Conservation (phyloP, 2,113 vertebrate species). For the Carollia perspicillata region DNA sequence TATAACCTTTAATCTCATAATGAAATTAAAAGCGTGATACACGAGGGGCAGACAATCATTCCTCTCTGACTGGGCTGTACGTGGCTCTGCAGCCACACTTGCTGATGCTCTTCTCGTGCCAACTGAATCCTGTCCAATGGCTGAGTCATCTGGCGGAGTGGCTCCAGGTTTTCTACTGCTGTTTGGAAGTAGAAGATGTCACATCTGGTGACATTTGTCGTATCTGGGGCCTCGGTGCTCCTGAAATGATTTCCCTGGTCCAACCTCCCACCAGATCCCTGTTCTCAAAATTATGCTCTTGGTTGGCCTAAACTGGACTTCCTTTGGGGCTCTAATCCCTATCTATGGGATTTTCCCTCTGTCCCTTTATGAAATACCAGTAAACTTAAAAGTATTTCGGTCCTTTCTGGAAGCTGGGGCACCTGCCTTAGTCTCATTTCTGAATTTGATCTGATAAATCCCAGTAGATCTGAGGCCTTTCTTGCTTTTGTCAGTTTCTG, state of each 20-base stretch:
- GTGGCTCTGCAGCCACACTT: not conserved
- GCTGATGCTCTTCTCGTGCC: not conserved
- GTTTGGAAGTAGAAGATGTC: too few relatives aligned
- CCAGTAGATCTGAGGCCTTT: not conserved
- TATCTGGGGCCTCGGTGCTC: too few relatives aligned
- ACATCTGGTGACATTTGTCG: too few relatives aligned
- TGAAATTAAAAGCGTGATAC: not conserved
- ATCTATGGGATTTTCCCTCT: not conserved
- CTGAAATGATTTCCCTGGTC: not conserved
- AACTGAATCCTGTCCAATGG: not conserved
- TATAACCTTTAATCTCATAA: not conserved
- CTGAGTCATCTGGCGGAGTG: not conserved
- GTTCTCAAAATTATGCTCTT: conserved; percentile 5
- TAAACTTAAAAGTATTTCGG: not conserved
- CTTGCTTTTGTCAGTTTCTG: not conserved
- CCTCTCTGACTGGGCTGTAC: too few relatives aligned
- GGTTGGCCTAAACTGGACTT: not conserved
- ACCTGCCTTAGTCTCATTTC: not conserved
- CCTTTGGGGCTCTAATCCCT: not conserved
- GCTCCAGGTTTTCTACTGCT: not conserved
- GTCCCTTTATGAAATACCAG: not conserved
- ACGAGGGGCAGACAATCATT: rapidly evolving
- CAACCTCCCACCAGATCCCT: not conserved
- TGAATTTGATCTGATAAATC: not conserved
- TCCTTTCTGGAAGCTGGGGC: not conserved